Conservation (phyloP, 1,140 invertebrate genomes). For the Venturia canescens region DNA sequence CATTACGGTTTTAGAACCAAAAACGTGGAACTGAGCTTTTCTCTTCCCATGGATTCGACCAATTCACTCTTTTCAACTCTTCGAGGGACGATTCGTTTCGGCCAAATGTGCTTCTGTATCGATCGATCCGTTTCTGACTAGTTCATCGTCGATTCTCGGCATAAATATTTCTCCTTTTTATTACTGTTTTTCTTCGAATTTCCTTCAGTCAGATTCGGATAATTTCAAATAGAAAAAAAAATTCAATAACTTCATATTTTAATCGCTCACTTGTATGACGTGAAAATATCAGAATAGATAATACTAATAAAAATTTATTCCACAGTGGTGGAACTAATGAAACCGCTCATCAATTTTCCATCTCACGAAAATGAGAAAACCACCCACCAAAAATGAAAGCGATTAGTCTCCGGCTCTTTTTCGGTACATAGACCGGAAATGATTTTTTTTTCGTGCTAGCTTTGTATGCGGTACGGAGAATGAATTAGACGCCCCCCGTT, state of each 20-base stretch:
- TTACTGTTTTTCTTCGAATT: neutral
- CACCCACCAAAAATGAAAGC: neutral
- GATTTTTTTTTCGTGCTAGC: conserved; percentile 4
- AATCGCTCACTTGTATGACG: no score
- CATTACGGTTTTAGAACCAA: conserved; percentile 39
- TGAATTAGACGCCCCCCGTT: conserved; percentile 40
- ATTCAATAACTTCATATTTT: no score
- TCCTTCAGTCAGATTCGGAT: neutral
- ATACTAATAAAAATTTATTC: no score
- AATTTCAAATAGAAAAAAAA: no score
- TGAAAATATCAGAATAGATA: no score
- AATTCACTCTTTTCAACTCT: conserved; percentile 29
- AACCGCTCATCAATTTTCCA: neutral
- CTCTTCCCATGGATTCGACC: neutral
- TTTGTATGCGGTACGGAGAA: conserved; percentile 21
- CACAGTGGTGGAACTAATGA: no score
- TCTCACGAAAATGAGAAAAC: neutral
- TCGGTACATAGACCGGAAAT: conserved; percentile 9
- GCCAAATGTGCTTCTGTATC: neutral
- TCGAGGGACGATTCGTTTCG: conserved; percentile 13
- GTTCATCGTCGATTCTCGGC: neutral
- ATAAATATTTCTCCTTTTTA: neutral
- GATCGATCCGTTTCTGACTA: neutral
- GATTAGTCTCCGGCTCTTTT: neutral
- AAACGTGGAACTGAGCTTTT: conserved; percentile 12